Evolutionary conservation across 1,140 invertebrate species (phyloP).

Genomic region (Elymnias hypermnestra): DNA sequence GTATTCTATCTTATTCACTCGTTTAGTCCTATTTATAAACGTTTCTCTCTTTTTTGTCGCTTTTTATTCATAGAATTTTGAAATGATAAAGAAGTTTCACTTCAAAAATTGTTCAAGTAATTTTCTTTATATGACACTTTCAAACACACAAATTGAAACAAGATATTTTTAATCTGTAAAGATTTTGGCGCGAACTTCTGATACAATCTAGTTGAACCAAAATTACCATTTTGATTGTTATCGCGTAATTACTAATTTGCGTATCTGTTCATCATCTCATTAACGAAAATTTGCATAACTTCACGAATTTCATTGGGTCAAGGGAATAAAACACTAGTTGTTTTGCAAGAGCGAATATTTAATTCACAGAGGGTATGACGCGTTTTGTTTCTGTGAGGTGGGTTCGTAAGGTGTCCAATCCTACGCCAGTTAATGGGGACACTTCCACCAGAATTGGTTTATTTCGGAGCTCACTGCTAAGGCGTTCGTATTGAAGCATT

Average conservation of each 20-base stretch:
- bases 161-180: too few species aligned
- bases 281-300: slow-evolving; percentile 21
- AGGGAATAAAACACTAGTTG: slow-evolving; percentile 19
- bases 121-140: too few species aligned
- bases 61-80: too few species aligned
- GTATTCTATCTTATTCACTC: too few species aligned
- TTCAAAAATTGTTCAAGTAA: too few species aligned
- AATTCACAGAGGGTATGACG: slow-evolving; percentile 2
- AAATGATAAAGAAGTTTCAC: too few species aligned
- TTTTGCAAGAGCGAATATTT: slow-evolving; percentile 11
- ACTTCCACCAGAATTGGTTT: slow-evolving; percentile 82
- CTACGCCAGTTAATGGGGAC: slow-evolving; percentile 83
- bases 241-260: slow-evolving; percentile 12
- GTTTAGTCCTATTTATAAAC: too few species aligned
- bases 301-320: slow-evolving; percentile 20
- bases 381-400: slow-evolving; percentile 76
- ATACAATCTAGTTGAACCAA: too few species aligned
- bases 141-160: too few species aligned
- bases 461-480: slow-evolving; percentile 81
- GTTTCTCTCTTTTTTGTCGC: too few species aligned
- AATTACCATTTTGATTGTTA: not conserved
- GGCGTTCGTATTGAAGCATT: slow-evolving; percentile 83
- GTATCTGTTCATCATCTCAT: slow-evolving; percentile 22
- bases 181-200: too few species aligned
- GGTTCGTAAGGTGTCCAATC: slow-evolving; percentile 80